Evolutionary conservation across 2,113 vertebrate genomes (phyloP).

Genomic region (Sylvilagus bachmani): DNA sequence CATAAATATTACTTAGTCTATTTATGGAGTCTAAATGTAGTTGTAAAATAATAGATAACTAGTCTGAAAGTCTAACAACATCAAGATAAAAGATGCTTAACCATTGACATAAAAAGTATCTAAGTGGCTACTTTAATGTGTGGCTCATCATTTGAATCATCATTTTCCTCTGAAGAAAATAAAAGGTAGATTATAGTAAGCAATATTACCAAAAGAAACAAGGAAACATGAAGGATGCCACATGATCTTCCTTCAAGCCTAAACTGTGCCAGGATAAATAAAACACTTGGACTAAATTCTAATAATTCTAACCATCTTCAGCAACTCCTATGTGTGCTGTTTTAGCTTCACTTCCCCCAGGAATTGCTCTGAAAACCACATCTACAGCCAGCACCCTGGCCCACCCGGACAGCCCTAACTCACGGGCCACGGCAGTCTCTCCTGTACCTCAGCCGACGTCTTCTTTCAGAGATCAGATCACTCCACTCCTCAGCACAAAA

Average conservation of each 20-base stretch:
- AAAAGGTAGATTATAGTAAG: neutral
- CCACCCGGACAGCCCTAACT: too few relatives aligned
- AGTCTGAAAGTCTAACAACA: neutral
- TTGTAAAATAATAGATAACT: neutral
- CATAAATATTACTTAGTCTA: neutral
- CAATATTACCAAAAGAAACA: neutral
- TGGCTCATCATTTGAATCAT: neutral
- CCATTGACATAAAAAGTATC: neutral
- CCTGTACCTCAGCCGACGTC: neutral
- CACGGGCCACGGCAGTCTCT: too few relatives aligned
- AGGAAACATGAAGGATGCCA: neutral
- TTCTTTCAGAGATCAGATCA: neutral
- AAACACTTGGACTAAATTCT: neutral
- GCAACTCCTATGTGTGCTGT: neutral
- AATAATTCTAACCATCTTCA: neutral
- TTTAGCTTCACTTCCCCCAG: neutral
- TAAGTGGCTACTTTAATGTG: neutral
- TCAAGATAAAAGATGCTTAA: neutral
- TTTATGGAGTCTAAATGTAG: neutral
- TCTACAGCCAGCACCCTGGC: neutral
- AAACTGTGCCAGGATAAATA: neutral
- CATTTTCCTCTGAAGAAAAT: constrained; percentile 1
- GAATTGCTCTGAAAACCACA: neutral
- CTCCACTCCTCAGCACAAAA: neutral
- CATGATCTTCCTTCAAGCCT: neutral